These are phyloP conservation scores for Pristionchus maxplancki DNA, from an alignment of 2,888 invertebrate genomes.

Conservation along the genomic window DNA sequence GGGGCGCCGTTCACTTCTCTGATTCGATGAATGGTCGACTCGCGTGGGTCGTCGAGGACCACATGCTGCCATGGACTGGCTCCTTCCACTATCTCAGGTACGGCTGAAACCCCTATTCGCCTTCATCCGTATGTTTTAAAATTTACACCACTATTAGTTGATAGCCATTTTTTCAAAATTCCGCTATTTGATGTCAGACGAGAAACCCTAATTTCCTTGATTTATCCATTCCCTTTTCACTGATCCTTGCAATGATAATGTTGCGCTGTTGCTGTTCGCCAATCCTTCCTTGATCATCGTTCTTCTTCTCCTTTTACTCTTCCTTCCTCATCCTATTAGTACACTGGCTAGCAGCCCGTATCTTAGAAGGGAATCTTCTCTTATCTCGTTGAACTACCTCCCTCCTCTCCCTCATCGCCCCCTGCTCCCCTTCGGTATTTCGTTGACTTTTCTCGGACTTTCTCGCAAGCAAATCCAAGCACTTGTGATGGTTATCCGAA, in stretches of 20 bases:
- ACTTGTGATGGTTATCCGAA: constrained; percentile 23
- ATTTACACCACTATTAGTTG: no score
- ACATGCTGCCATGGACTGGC: constrained; percentile 43
- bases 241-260: not conserved
- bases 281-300: not conserved
- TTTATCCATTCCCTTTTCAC: no score
- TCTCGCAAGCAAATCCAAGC: constrained; percentile 35
- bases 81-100: constrained; percentile 51
- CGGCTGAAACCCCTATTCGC: not conserved
- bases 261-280: not conserved
- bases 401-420: not conserved
- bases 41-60: constrained; percentile 48
- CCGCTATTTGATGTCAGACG: no score
- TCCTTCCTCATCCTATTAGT: constrained; percentile 2
- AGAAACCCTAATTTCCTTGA: no score
- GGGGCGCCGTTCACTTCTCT: constrained; percentile 44
- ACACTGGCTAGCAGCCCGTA: constrained; percentile 14
- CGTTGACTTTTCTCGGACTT: constrained; percentile 23
- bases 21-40: constrained; percentile 42
- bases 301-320: not conserved
- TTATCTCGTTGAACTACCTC: constrained; percentile 31
- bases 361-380: not conserved
- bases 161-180: not conserved
- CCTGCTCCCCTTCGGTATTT: not conserved
- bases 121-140: no score